Evolutionary conservation across 1,140 invertebrate genomes (phyloP), one percentile per base, ranked within the genome.

Genomic region (Solen grandis): DNA sequence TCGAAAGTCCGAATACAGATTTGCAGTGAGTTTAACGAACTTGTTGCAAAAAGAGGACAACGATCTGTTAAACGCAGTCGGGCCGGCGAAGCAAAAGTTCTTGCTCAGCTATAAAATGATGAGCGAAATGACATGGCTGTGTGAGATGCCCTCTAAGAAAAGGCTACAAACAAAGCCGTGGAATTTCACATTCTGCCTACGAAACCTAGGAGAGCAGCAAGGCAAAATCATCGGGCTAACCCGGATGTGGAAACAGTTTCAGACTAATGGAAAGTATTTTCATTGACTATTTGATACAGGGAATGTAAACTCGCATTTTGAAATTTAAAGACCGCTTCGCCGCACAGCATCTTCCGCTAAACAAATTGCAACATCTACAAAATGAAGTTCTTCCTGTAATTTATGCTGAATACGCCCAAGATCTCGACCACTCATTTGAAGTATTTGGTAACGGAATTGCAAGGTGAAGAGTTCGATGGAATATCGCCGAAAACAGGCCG

Each of bases 401-500:
- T 55, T 70, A 70, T 27, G 65, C 65, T 29, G 65, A 10, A 4
- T 69, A 69, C 52, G 65, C 38, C 33, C 65, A 36, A 69, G 65
- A 69, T 69, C 38, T 69, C 10, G n/a, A 69, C 2, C 65, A 69
- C 31, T 4, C 65, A 33, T 69, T 69, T 69, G 46, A 69, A 27
- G 22, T 46, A 2, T 50, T 69, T 27, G 41, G 1, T 2, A 69
- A 46, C 4, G 65, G 52, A 69, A 29, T 69, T 25, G 46, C 41
- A 2, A 69, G 65, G 22, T 69, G 65, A 46, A 69, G 29, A 57
- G 52, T 70, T 57, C 46, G 68, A n/a, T 70, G 50, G 46, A 70
- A 31, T 69, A 70, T 70, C 31, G 68, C 68, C 1, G 50, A 55
- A 2, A 35, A 57, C 22, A 54, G 29, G 68, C 68, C 46, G 27